Evolutionary conservation across 2,888 invertebrate species (phyloP).

Genomic region (Thelaira solivaga): DNA sequence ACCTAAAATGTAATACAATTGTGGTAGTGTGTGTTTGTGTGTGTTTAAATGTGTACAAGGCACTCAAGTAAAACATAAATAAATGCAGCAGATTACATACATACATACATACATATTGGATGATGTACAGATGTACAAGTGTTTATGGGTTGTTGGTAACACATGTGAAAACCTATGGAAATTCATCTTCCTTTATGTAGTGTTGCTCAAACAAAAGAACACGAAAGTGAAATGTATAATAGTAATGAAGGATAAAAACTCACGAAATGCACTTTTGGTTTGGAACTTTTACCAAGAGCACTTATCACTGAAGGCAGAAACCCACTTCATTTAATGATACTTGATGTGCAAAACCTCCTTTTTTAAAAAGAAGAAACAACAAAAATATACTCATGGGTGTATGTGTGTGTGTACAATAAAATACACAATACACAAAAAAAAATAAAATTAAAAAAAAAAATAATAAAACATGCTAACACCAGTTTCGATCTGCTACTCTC

Average conservation of each 20-base stretch:
- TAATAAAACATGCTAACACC: slow-evolving; percentile 56
- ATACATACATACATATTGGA: neutral
- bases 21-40: neutral
- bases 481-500: slow-evolving; percentile 34
- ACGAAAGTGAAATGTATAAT: slow-evolving; percentile 62
- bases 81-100: slow-evolving; percentile 41
- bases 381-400: neutral
- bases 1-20: slow-evolving; percentile 9
- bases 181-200: slow-evolving; percentile 55
- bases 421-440: slow-evolving; percentile 1
- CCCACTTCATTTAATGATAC: slow-evolving; percentile 76
- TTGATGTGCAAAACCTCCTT: slow-evolving; percentile 68
- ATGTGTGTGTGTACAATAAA: neutral
- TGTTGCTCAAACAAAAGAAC: slow-evolving; percentile 63
- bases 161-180: slow-evolving; percentile 46
- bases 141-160: neutral
- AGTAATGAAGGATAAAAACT: slow-evolving; percentile 64
- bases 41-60: slow-evolving; percentile 18
- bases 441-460: neutral
- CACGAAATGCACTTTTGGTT: slow-evolving; percentile 73
- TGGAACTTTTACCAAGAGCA: slow-evolving; percentile 75
- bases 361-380: slow-evolving; percentile 40
- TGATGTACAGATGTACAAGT: slow-evolving; percentile 1
- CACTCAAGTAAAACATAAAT: slow-evolving; percentile 46
- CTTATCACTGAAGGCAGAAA: slow-evolving; percentile 71